phyloP scores from a whole-genome alignment of 2,888 invertebrate genomes.

The Drosophila kambysellisi region DNA sequence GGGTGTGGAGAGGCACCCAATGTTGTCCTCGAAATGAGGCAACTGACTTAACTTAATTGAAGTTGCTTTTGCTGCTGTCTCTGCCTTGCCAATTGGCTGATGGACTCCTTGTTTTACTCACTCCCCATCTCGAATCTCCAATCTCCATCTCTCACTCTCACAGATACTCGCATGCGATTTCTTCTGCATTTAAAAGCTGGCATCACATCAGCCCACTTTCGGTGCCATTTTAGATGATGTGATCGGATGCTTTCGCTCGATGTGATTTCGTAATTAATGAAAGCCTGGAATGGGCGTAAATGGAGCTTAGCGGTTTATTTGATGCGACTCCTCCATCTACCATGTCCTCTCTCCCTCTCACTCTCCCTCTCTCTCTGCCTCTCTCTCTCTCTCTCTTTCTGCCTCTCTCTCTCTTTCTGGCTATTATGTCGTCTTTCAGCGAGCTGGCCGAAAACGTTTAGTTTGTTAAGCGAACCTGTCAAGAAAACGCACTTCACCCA shows the following conservation, averaged over 20 bases:
- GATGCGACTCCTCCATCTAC: constrained; percentile 10
- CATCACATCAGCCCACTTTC: constrained; percentile 20
- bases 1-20: constrained; percentile 16
- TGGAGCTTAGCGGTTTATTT: constrained; percentile 68
- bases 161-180: constrained; percentile 29
- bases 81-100: constrained; percentile 36
- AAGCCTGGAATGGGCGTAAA: constrained; percentile 60
- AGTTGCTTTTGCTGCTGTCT: constrained; percentile 59
- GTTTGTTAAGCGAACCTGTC: constrained; percentile 41
- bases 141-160: neutral
- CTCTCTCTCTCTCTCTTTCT: neutral
- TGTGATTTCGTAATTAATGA: constrained; percentile 78
- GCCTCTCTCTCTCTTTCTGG: neutral
- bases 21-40: constrained; percentile 72
- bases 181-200: constrained; percentile 61
- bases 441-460: constrained; percentile 40
- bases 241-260: constrained; percentile 72
- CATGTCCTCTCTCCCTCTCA: neutral
- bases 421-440: constrained; percentile 18
- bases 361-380: neutral
- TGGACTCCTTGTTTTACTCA: constrained; percentile 15
- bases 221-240: constrained; percentile 53
- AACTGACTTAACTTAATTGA: constrained; percentile 81
- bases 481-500: constrained; percentile 32
- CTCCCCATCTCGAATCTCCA: neutral